Evolutionary conservation across 2,113 vertebrate genomes (phyloP), one percentile per base, ranked within the genome.

Genomic region (Argyrosomus japonicus): DNA sequence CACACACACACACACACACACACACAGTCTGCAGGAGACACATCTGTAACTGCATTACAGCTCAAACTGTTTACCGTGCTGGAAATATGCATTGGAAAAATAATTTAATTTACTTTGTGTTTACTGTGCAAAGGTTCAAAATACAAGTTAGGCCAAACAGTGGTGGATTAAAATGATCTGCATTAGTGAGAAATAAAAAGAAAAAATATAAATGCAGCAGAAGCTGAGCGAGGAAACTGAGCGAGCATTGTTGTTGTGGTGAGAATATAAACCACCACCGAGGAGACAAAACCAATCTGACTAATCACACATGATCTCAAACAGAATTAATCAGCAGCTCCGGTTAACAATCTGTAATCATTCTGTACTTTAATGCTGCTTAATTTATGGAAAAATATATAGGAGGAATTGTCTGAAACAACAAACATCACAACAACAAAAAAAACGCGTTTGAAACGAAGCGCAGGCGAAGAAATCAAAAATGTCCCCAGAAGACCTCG

Each of bases 321-420:
- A 87, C 85, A 81, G 84, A 91, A 92, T 91, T 90, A 85, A 91
- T 90, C 86, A 91, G 85, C 89, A 79, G 87, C 88, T 82, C 72
- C 62, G 78, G 61, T 79, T 83, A 86, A 87, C 82, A 82, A 82
- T 87, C 85, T 67, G 78, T 84, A 86, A 88, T 90, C 87, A 84
- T 75, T 77, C 77, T 64, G 82, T 25, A 57, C 82, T 65, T 47
- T 83, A 79, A 86, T 69, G 80, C 76, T 14, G 57, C 58, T 68
- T 74, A 17, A 84, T 87, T 89, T 77, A 87, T 72, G 61, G 78
- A 79, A 43, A 36, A 86, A 72, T 40, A 40, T 40, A 77, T 6
- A 27, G 15, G n/a, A 70, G 29, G 10, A 65, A 67, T 60, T 43
- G 63, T 27, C 75, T 32, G 78, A 56, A 75, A 85, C 81, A 86